Conservation (phyloP, 2,797 vertebrate genomes). For the Alcedo atthis region DNA sequence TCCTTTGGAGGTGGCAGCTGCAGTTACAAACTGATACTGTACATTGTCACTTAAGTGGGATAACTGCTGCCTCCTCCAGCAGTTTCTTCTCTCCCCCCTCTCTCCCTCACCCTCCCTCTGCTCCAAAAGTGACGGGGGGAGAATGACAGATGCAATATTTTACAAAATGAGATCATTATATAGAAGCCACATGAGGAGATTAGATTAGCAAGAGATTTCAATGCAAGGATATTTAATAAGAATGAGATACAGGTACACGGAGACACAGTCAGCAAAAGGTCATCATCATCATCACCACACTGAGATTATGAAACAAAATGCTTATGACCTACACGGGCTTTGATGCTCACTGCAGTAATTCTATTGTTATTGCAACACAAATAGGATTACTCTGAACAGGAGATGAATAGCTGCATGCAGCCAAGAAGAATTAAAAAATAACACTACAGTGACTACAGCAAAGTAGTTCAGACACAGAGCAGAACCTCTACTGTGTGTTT, state of each 20-base stretch:
- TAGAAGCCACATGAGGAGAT: conserved; percentile 73
- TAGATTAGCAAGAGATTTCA: conserved; percentile 75
- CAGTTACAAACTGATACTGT: not conserved
- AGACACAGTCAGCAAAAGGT: conserved; percentile 60
- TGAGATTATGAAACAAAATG: conserved; percentile 50
- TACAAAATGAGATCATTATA: conserved; percentile 79
- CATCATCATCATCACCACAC: conserved; percentile 53
- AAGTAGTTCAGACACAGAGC: not conserved
- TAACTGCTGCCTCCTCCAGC: conserved; percentile 43
- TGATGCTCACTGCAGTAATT: conserved; percentile 60
- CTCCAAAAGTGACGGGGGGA: conserved; percentile 1
- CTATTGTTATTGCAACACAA: conserved; percentile 68
- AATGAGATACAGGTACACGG: conserved; percentile 52
- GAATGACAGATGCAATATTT: conserved; percentile 76
- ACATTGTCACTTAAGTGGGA: conserved; percentile 45
- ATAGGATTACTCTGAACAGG: conserved; percentile 62
- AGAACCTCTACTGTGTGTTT: not conserved
- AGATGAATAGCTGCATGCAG: not conserved
- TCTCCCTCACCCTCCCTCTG: conserved; percentile 27
- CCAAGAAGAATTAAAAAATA: conserved; percentile 25
- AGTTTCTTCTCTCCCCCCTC: not conserved
- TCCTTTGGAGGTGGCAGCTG: not conserved
- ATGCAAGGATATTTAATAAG: conserved; percentile 72
- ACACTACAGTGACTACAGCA: not conserved
- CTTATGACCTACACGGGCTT: conserved; percentile 60